These are phyloP conservation scores for Anoplolepis gracilipes DNA, from an alignment of 1,140 invertebrate genomes.

Conservation along the genomic window DNA sequence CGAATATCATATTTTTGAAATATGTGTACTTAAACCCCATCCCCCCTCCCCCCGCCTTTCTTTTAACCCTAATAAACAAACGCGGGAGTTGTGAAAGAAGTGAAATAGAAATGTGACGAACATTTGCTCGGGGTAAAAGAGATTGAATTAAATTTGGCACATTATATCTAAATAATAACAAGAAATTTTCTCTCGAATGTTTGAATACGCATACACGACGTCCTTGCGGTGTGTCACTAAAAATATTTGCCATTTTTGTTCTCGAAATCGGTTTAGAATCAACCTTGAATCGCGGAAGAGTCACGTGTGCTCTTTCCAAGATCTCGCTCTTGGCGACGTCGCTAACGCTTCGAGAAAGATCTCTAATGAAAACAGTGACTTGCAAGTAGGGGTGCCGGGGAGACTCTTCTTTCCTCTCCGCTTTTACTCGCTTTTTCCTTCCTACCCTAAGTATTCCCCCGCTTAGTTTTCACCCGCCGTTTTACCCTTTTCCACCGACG, in stretches of 20 bases:
- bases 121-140: not conserved
- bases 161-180: not conserved
- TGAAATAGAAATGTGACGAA: too few relatives aligned
- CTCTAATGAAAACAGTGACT: slow-evolving; percentile 62
- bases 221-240: not conserved
- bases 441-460: not conserved
- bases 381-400: slow-evolving; percentile 27
- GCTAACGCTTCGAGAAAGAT: slow-evolving; percentile 18
- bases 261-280: not conserved
- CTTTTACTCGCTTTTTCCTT: slow-evolving; percentile 13
- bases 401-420: not conserved
- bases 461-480: not conserved
- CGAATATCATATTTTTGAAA: slow-evolving; percentile 18
- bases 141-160: not conserved
- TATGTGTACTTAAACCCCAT: not conserved
- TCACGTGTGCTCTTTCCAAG: not conserved
- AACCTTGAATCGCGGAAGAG: not conserved
- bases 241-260: not conserved
- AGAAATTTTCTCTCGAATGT: not conserved
- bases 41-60: not conserved
- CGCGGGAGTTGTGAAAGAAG: not conserved
- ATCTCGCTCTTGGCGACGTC: not conserved
- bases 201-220: too few relatives aligned
- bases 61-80: not conserved
- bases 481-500: slow-evolving; percentile 10